A percentile compares a stretch with the other conserved stretches of the same genome.
Evolutionary conservation across 2,113 vertebrate species (phyloP).

Genomic region (Cochlearius cochlearius): DNA sequence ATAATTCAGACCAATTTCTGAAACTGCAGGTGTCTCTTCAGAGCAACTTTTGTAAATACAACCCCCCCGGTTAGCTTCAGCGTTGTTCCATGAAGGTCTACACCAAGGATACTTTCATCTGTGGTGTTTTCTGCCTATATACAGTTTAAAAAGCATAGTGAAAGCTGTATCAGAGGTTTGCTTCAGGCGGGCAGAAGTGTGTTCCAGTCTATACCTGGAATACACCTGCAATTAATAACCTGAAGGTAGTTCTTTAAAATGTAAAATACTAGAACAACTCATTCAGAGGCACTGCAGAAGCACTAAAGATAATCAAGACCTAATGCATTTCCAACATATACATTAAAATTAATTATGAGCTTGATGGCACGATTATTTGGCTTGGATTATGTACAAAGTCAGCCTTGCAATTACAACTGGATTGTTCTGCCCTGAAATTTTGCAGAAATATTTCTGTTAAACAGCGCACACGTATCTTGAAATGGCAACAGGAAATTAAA

Average conservation of each 20-base stretch:
- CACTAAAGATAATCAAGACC: neutral
- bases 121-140: neutral
- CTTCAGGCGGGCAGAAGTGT: neutral
- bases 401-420: neutral
- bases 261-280: neutral
- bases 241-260: neutral
- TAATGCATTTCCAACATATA: neutral
- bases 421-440: neutral
- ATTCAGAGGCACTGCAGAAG: neutral
- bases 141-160: neutral
- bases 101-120: neutral
- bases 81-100: neutral
- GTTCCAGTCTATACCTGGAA: neutral
- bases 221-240: neutral
- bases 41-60: neutral
- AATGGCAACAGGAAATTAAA: neutral
- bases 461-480: neutral
- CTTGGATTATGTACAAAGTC: neutral
- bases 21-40: neutral
- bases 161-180: neutral
- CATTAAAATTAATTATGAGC: neutral
- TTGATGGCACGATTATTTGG: neutral
- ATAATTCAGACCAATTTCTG: neutral
- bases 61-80: neutral
- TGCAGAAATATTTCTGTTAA: neutral